phyloP scores from a whole-genome alignment of 2,113 vertebrate genomes.

The Lepisosteus oculatus region DNA sequence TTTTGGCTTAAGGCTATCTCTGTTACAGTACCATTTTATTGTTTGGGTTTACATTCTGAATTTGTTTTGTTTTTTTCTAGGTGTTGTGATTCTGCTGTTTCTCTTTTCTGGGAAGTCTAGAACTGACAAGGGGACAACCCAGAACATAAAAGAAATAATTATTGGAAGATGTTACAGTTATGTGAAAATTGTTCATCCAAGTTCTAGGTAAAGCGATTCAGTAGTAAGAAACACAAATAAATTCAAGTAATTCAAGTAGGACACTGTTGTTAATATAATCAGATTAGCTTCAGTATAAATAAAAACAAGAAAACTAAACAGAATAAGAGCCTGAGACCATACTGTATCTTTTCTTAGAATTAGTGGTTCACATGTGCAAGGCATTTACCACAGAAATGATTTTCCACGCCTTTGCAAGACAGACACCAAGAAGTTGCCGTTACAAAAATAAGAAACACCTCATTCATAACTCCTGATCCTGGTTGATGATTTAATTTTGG shows the following conservation, averaged over 20 bases:
- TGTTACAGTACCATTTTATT: too few species aligned
- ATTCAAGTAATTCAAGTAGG: neutral
- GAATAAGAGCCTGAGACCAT: neutral
- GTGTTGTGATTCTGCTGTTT: slow-evolving; percentile 31
- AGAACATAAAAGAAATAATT: slow-evolving; percentile 63
- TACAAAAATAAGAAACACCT: too few species aligned
- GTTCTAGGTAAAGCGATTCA: slow-evolving; percentile 44
- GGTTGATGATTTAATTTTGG: too few species aligned
- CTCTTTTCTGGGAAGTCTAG: slow-evolving; percentile 10
- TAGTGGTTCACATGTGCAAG: neutral
- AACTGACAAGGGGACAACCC: slow-evolving; percentile 55
- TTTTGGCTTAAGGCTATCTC: too few species aligned
- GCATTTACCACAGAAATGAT: too few species aligned
- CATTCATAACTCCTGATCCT: too few species aligned
- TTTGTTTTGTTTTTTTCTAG: slow-evolving; percentile 19
- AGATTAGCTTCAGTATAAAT: neutral
- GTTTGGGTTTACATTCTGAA: too few species aligned
- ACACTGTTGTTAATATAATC: neutral
- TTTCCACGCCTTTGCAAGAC: too few species aligned
- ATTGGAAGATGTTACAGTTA: slow-evolving; percentile 64
- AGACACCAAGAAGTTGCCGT: too few species aligned
- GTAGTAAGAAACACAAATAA: neutral
- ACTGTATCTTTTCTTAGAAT: neutral
- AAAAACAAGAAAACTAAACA: neutral
- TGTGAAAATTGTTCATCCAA: slow-evolving; percentile 49